phyloP scores from a whole-genome alignment of 2,113 vertebrate genomes.

The Paracanthobrama guichenoti region DNA sequence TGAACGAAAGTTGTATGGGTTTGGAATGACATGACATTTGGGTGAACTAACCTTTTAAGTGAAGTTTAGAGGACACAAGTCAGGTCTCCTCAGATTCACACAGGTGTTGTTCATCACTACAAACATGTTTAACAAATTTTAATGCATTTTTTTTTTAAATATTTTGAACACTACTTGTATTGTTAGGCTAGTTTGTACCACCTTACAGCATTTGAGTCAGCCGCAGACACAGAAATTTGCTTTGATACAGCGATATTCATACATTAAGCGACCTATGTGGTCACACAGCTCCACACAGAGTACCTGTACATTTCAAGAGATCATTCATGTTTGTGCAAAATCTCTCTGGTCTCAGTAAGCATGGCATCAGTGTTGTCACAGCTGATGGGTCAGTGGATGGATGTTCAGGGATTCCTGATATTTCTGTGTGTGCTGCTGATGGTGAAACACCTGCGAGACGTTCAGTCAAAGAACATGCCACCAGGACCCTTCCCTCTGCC shows the following conservation, averaged over 20 bases:
- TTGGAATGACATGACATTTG: too few species aligned
- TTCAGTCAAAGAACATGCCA: constrained; percentile 49
- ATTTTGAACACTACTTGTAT: too few species aligned
- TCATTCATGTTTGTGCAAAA: not conserved
- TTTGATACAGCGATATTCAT: not conserved
- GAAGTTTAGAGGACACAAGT: too few species aligned
- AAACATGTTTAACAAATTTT: too few species aligned
- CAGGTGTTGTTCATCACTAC: too few species aligned
- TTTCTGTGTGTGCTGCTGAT: constrained; percentile 70
- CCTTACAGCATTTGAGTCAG: not conserved
- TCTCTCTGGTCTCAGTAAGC: not conserved
- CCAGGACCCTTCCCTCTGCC: constrained; percentile 61
- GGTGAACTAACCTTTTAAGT: too few species aligned
- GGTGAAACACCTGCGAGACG: constrained; percentile 13
- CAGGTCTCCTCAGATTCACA: too few species aligned
- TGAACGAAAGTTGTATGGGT: too few species aligned
- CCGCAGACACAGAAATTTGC: not conserved
- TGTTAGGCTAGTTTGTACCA: too few species aligned
- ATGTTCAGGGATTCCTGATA: constrained; percentile 70
- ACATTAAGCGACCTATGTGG: not conserved
- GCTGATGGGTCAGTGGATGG: constrained; percentile 37
- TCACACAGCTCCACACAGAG: too few species aligned
- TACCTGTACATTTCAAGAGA: not conserved
- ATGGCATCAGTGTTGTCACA: constrained; percentile 11
- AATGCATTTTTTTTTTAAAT: too few species aligned